Percentiles rank a stretch among this genome's conserved stretches.
phyloP scores from a whole-genome alignment of 1,140 invertebrate genomes.

The Caenorhabditis briggsae region DNA sequence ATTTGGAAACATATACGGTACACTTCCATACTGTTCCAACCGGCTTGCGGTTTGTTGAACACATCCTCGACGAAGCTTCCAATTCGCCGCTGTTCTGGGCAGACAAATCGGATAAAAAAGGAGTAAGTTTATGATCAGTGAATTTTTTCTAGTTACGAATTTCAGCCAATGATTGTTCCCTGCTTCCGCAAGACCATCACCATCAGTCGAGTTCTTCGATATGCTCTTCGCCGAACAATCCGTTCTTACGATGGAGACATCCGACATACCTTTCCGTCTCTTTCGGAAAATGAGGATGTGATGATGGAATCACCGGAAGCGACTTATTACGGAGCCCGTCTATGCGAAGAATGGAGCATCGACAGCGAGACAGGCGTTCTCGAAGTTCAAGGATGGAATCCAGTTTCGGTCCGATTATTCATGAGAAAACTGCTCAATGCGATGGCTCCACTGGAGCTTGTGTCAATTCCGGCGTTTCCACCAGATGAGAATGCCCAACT shows the following conservation, averaged over 20 bases:
- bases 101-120: background rate
- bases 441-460: background rate
- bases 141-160: background rate
- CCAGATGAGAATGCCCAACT: background rate
- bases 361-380: background rate
- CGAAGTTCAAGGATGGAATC: background rate
- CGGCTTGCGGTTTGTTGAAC: background rate
- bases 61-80: background rate
- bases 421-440: background rate
- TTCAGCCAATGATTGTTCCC: background rate
- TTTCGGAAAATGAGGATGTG: background rate
- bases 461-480: too few relatives aligned
- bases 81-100: background rate
- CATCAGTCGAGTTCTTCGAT: background rate
- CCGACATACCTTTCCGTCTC: background rate
- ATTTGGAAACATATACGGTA: background rate
- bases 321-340: background rate
- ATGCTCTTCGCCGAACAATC: background rate
- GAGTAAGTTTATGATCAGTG: background rate
- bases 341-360: background rate
- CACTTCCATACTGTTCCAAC: background rate
- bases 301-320: background rate
- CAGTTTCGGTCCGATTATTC: background rate
- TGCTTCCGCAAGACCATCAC: conserved; percentile 1
- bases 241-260: background rate